These are phyloP conservation scores for Blomia tropicalis DNA, from an alignment of 2,888 invertebrate genomes.

Conservation along the genomic window DNA sequence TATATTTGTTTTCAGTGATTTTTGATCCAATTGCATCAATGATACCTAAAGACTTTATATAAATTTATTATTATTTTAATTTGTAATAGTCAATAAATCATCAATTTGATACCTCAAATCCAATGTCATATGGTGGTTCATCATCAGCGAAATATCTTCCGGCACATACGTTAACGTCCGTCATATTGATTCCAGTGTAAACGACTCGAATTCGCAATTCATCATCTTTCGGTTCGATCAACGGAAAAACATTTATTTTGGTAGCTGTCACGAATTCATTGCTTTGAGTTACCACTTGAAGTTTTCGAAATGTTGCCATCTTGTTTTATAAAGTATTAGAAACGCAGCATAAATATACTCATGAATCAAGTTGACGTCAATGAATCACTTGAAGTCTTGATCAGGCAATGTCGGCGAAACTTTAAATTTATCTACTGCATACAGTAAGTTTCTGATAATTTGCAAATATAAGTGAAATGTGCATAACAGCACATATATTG, in stretches of 20 bases:
- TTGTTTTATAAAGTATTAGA: too few species aligned
- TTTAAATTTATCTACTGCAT: too few species aligned
- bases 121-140: conserved; percentile 25
- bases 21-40: conserved; percentile 32
- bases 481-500: too few species aligned
- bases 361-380: too few species aligned
- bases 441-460: too few species aligned
- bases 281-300: conserved; percentile 25
- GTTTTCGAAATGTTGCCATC: neutral
- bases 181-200: conserved; percentile 35
- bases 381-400: too few species aligned
- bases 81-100: neutral
- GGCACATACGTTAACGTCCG: conserved; percentile 35
- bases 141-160: conserved; percentile 29
- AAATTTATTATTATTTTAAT: too few species aligned
- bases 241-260: conserved; percentile 31
- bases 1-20: conserved; percentile 26
- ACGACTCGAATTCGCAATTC: conserved; percentile 35
- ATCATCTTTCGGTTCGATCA: conserved; percentile 32
- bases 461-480: too few species aligned
- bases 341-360: too few species aligned
- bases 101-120: neutral
- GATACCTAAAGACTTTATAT: conserved; percentile 30
- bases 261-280: conserved; percentile 34
- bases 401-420: too few species aligned